A percentile compares a stretch with the other conserved stretches of the same genome.
phyloP scores from a whole-genome alignment of 2,888 invertebrate species.

The Heliconius hortense region DNA sequence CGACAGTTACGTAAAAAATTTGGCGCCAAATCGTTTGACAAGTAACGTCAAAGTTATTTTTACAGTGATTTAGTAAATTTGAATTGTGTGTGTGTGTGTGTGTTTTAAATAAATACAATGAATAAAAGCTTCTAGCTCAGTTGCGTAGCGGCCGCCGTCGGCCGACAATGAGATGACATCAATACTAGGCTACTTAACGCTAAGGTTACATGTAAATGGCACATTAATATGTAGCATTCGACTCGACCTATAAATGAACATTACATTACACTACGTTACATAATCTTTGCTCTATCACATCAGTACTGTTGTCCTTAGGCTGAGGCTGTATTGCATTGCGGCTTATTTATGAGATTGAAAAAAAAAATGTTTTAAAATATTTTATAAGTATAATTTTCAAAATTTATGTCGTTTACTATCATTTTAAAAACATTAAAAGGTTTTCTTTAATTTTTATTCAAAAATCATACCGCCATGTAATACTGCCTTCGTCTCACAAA shows the following conservation, averaged over 20 bases:
- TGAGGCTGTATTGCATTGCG: conserved; percentile 44
- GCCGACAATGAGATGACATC: conserved; percentile 31
- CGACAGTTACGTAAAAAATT: neutral
- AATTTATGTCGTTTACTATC: too few relatives aligned
- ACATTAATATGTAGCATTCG: conserved; percentile 69
- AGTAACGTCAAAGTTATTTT: neutral
- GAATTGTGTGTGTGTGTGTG: neutral
- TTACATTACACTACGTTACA: conserved; percentile 49
- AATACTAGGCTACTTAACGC: conserved; percentile 49
- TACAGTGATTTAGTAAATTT: neutral
- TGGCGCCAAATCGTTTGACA: conserved; percentile 5
- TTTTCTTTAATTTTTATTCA: neutral
- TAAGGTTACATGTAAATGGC: conserved; percentile 70
- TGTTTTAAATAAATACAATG: conserved; percentile 5
- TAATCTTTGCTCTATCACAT: conserved; percentile 77
- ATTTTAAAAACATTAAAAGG: too few relatives aligned
- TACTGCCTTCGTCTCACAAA: conserved; percentile 34
- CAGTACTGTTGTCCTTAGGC: conserved; percentile 72
- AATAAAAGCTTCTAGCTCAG: conserved; percentile 10
- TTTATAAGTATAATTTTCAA: neutral
- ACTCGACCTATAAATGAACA: conserved; percentile 38
- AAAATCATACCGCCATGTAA: conserved; percentile 31
- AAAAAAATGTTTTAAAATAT: neutral
- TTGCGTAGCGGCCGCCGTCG: conserved; percentile 22
- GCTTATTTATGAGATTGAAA: conserved; percentile 5